Conservation (phyloP, 2,113 vertebrate genomes). For the Lepisosteus osseus region DNA sequence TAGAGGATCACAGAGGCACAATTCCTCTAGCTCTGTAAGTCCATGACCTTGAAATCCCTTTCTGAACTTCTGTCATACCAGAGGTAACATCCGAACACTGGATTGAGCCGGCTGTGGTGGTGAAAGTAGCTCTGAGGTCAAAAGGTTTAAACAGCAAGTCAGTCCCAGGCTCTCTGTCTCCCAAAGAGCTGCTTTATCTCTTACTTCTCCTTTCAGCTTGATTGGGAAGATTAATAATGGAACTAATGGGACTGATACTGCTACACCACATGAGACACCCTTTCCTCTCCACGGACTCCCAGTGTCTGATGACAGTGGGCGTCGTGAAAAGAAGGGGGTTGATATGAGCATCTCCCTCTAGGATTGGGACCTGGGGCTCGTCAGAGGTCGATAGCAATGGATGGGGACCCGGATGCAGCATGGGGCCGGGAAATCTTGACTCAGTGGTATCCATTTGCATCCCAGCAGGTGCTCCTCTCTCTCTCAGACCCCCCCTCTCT, state of each 20-base stretch:
- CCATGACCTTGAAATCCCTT: too few relatives aligned
- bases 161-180: background rate
- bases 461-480: conserved; percentile 18
- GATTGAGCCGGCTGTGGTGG: too few relatives aligned
- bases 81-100: too few relatives aligned
- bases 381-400: conserved; percentile 40
- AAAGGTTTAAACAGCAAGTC: background rate
- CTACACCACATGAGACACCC: background rate
- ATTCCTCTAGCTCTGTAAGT: too few relatives aligned
- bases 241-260: background rate
- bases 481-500: background rate
- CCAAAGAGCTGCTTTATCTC: background rate
- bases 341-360: conserved; percentile 21
- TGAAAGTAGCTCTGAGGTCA: background rate
- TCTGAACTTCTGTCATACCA: too few relatives aligned
- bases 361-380: conserved; percentile 43
- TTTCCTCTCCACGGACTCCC: background rate
- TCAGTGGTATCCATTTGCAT: conserved; percentile 36
- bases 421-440: conserved; percentile 31
- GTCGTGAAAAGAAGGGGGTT: conserved; percentile 17
- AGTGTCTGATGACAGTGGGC: conserved; percentile 32
- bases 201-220: background rate
- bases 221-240: background rate
- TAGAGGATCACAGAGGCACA: too few relatives aligned
- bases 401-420: conserved; percentile 32